Conservation (phyloP, 2,888 invertebrate genomes). For the Hesperia comma region DNA sequence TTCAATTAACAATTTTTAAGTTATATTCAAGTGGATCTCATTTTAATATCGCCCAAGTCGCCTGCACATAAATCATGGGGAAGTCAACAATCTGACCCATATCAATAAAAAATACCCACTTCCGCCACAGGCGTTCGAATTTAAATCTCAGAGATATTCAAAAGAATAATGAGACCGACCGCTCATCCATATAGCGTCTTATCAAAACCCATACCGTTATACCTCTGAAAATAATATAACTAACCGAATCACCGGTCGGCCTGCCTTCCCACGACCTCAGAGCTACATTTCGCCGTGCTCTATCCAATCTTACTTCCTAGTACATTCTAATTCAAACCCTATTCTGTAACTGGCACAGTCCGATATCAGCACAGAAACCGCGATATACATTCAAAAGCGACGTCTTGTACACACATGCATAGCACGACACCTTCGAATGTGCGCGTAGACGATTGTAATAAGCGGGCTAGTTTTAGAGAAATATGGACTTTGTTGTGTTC, state of each 20-base stretch:
- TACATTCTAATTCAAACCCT: constrained; percentile 56
- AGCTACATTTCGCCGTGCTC: constrained; percentile 76
- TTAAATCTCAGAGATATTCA: constrained; percentile 25
- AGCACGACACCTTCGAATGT: constrained; percentile 64
- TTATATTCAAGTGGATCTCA: background rate
- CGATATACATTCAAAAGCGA: constrained; percentile 72
- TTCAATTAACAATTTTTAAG: background rate
- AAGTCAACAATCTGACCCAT: constrained; percentile 18
- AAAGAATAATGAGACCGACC: constrained; percentile 25
- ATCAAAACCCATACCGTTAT: constrained; percentile 77
- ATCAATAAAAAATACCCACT: constrained; percentile 23
- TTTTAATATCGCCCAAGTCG: constrained; percentile 3
- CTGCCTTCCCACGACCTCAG: constrained; percentile 79
- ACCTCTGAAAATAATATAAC: constrained; percentile 68
- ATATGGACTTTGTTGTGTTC: constrained; percentile 40
- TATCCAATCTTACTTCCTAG: constrained; percentile 80
- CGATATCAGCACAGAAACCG: constrained; percentile 52
- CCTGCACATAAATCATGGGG: constrained; percentile 13
- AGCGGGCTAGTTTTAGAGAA: constrained; percentile 41
- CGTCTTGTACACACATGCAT: constrained; percentile 67
- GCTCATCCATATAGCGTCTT: constrained; percentile 48
- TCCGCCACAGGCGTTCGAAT: constrained; percentile 19
- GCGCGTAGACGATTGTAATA: constrained; percentile 56
- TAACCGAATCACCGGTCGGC: constrained; percentile 70
- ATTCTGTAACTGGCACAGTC: constrained; percentile 47